Base-by-base conservation (phyloP, 2,113 vertebrate species). In the Stomatorhinus ivindoensis region DNA sequence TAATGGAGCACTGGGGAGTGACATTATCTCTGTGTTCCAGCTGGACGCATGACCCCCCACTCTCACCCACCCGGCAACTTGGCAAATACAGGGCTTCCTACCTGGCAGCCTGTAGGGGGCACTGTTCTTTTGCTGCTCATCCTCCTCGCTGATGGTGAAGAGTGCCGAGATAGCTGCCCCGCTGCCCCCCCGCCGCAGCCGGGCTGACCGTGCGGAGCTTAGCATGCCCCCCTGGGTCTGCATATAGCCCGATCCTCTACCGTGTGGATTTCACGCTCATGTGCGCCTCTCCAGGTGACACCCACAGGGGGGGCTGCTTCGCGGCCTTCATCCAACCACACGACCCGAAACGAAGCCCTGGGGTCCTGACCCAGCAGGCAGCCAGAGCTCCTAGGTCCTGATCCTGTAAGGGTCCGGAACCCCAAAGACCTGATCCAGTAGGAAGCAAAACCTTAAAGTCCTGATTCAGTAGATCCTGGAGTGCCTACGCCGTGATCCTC, bases 121-220 rank as follows among this genome's bases (percentile, higher is more conserved):
- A 90, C 94, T 94, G 1, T 94, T 95, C 95, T 94, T 97, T 90
- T 97, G 97, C 93, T 96, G 97, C 91, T 99, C 98, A 88, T 99
- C 98, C 93, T 99, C 98, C 95, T 99, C 98, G 4, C 95, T 96
- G 94, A 99, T 99, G 93, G 98, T 99, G 94, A 98, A 99, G 88
- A 99, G 96, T 86, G 95, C 94, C 31, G 95, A 95, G 87, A 96
- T 94, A 91, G 93, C 92, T 58, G 97, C 94, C 91, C 96, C 96
- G 92, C 95, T 93, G 92, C 94, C 94, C 92, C 94, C 95, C 94
- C 96, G 98, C 95, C 96, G 97, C 93, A 96, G 90, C 86, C 95
- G 96, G 92, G 93, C 89, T 89, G 93, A 91, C 92, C 92, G 90
- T 93, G 91, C 90, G 10, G 93, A 95, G 91, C 96, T 95, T 87